phyloP scores from a whole-genome alignment of 2,888 invertebrate genomes.

The Torymus texanus region DNA sequence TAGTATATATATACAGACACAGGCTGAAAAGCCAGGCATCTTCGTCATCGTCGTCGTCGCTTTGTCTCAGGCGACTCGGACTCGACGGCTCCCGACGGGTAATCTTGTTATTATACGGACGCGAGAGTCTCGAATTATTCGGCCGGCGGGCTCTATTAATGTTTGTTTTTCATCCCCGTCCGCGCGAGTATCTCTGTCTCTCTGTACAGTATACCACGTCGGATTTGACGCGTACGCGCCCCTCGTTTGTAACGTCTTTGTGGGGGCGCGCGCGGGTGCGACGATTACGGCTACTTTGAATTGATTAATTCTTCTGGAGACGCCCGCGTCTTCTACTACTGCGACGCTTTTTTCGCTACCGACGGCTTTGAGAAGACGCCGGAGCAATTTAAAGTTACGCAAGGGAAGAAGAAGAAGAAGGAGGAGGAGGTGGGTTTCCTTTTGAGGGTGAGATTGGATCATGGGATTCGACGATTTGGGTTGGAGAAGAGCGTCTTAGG shows the following conservation, averaged over 20 bases:
- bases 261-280: constrained; percentile 8
- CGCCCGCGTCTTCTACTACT: not conserved
- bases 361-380: not conserved
- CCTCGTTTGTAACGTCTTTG: constrained; percentile 8
- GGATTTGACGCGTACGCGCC: constrained; percentile 23
- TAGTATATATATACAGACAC: no score
- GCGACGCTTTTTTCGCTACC: not conserved
- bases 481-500: no score
- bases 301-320: constrained; percentile 49
- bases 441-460: constrained; percentile 34
- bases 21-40: no score
- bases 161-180: constrained; percentile 54
- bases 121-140: constrained; percentile 49
- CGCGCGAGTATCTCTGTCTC: not conserved
- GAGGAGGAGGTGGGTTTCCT: constrained; percentile 15
- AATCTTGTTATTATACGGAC: constrained; percentile 56
- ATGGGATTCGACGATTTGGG: constrained; percentile 28
- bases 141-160: constrained; percentile 49
- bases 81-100: constrained; percentile 29
- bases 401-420: not conserved
- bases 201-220: not conserved
- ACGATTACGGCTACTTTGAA: constrained; percentile 53
- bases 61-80: no score
- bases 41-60: no score
- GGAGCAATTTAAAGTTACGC: constrained; percentile 32